Percentiles rank a stretch among this genome's conserved stretches.
Evolutionary conservation across 2,797 vertebrate genomes (phyloP).

Genomic region (Cirrhinus mrigala): DNA sequence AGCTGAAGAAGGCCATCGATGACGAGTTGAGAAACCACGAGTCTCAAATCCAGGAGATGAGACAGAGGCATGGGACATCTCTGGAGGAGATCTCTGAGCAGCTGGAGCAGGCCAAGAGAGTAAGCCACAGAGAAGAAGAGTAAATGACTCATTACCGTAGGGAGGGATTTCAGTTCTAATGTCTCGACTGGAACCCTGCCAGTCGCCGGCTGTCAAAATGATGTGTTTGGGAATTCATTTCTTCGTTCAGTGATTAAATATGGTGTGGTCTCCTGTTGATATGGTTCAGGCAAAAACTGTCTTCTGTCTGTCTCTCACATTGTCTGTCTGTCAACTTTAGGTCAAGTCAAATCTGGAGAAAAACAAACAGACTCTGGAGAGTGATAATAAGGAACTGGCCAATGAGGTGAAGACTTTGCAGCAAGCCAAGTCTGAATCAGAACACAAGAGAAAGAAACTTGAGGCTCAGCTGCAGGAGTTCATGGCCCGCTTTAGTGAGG

Average conservation of each 20-base stretch:
- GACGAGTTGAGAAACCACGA: conserved; percentile 95
- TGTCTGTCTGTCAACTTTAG: conserved; percentile 68
- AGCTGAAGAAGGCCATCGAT: conserved; percentile 96
- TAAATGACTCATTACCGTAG: conserved; percentile 12
- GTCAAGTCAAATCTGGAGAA: conserved; percentile 95
- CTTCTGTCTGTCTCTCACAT: background rate
- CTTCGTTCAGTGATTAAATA: background rate
- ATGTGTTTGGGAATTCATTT: conserved; percentile 19
- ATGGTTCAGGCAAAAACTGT: background rate
- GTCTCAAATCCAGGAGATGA: conserved; percentile 94
- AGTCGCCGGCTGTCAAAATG: background rate
- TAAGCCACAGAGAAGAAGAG: conserved; percentile 67
- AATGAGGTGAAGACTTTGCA: conserved; percentile 92
- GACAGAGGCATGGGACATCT: conserved; percentile 87
- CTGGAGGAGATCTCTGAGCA: conserved; percentile 95
- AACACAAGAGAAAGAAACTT: conserved; percentile 95
- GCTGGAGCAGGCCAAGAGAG: conserved; percentile 95
- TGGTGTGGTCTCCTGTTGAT: background rate
- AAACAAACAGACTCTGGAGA: conserved; percentile 94
- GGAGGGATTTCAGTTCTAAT: background rate
- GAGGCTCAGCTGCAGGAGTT: conserved; percentile 92
- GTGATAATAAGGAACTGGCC: conserved; percentile 91
- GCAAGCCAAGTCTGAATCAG: conserved; percentile 90
- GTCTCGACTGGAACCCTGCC: conserved; percentile 4
- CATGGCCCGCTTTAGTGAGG: conserved; percentile 84